These are phyloP conservation scores for Anas capensis DNA, from an alignment of 2,797 vertebrate genomes.

Conservation along the genomic window DNA sequence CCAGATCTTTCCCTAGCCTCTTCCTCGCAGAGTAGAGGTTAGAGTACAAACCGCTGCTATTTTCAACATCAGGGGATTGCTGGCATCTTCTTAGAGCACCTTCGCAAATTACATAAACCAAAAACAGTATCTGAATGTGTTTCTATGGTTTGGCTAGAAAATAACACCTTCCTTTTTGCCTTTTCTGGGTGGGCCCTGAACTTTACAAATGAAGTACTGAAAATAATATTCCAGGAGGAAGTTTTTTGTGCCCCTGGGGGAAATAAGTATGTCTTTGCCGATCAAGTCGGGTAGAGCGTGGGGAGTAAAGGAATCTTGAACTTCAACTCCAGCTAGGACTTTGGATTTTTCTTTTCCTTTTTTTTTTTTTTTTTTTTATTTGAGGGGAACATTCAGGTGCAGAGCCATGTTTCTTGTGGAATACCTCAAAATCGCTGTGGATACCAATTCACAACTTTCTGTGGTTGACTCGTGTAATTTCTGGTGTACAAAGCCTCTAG, in stretches of 20 bases:
- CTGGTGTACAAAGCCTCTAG: conserved; percentile 61
- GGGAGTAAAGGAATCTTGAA: neutral
- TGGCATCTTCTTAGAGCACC: conserved; percentile 24
- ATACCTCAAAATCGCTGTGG: conserved; percentile 59
- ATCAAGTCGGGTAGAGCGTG: neutral
- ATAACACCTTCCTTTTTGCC: neutral
- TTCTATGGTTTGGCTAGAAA: conserved; percentile 30
- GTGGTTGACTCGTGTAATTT: conserved; percentile 61
- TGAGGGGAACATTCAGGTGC: conserved; percentile 57
- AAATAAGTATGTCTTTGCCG: neutral
- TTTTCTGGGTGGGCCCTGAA: neutral
- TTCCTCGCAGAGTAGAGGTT: neutral
- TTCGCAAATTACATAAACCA: conserved; percentile 19
- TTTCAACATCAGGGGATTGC: neutral
- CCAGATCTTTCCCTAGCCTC: neutral
- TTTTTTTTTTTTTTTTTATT: neutral
- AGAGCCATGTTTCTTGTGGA: conserved; percentile 48
- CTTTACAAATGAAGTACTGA: neutral
- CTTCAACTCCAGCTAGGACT: conserved; percentile 6
- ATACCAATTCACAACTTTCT: conserved; percentile 19
- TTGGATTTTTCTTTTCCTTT: neutral
- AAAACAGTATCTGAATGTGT: conserved; percentile 36
- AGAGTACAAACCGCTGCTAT: conserved; percentile 6
- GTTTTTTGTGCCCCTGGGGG: neutral
- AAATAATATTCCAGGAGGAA: neutral